Conservation (phyloP, 1,140 invertebrate species). For the Neelides sp. region DNA sequence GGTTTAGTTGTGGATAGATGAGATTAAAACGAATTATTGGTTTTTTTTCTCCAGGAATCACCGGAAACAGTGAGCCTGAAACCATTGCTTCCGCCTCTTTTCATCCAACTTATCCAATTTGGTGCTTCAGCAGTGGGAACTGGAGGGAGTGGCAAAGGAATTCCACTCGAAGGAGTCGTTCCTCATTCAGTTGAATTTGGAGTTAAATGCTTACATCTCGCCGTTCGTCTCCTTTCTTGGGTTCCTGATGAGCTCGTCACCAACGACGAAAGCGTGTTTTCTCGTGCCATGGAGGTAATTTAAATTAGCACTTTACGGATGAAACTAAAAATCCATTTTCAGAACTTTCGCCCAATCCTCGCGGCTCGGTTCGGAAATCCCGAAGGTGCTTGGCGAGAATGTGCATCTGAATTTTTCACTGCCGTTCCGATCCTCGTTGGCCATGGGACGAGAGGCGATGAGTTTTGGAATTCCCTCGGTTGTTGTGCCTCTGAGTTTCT, state of each 20-base stretch:
- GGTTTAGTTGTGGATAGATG: not conserved
- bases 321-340: not conserved
- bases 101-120: constrained; percentile 26
- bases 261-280: constrained; percentile 16
- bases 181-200: constrained; percentile 30
- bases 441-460: constrained; percentile 11
- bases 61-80: constrained; percentile 12
- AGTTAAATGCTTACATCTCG: constrained; percentile 24
- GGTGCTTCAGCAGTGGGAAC: constrained; percentile 25
- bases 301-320: not conserved
- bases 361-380: constrained; percentile 27
- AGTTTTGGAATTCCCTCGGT: constrained; percentile 25
- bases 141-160: constrained; percentile 17
- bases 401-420: constrained; percentile 26
- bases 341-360: constrained; percentile 28
- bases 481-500: constrained; percentile 28
- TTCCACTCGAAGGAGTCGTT: constrained; percentile 26
- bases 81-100: constrained; percentile 15
- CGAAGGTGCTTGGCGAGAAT: constrained; percentile 28
- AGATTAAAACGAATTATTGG: not conserved
- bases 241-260: constrained; percentile 18
- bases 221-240: constrained; percentile 10
- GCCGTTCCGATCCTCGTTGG: constrained; percentile 25
- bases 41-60: constrained; percentile 12
- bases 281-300: constrained; percentile 12